Conservation (phyloP, 23 tunicate species). For the Oikopleura albicans region DNA sequence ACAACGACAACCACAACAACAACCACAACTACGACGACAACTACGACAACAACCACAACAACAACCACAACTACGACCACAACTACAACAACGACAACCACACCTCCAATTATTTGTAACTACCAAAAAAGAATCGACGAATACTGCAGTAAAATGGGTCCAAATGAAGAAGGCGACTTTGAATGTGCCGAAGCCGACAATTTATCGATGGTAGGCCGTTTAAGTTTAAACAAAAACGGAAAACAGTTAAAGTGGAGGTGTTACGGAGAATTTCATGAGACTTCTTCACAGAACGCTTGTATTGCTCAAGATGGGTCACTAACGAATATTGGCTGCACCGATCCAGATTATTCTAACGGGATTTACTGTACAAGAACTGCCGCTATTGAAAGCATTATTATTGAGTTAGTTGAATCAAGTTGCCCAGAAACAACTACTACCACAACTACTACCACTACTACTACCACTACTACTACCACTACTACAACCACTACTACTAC, state of each 20-base stretch:
- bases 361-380: neutral
- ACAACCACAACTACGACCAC: neutral
- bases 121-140: constrained; percentile 7
- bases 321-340: neutral
- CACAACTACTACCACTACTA: neutral
- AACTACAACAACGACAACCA: neutral
- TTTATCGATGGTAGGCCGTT: neutral
- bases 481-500: neutral
- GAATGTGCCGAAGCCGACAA: neutral
- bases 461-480: neutral
- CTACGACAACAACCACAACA: neutral
- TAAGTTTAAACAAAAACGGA: neutral
- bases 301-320: neutral
- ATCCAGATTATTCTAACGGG: neutral
- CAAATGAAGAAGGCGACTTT: neutral
- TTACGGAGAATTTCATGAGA: neutral
- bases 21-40: neutral
- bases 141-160: neutral
- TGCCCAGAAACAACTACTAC: neutral
- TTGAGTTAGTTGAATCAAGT: neutral
- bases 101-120: neutral
- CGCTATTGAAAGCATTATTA: neutral
- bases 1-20: neutral
- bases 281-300: neutral
- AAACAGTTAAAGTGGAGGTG: neutral